Evolutionary conservation across 2,888 invertebrate species (phyloP), one percentile per base, ranked within the genome.

Genomic region (Drosophila cracens): DNA sequence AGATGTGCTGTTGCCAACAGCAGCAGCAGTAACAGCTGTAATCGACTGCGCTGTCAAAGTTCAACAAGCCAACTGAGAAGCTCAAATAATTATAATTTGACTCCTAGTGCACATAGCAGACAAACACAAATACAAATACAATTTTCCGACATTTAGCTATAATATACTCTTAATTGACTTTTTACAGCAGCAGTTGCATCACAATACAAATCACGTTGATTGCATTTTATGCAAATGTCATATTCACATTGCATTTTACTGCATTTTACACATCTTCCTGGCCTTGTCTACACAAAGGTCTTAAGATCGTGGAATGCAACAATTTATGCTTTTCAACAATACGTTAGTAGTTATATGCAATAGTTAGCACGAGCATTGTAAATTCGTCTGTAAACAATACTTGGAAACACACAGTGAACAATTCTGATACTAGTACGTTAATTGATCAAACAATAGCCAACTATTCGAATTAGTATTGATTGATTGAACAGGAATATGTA

Each of bases 101-200:
- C 52, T 66, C 29, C 34, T 46, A 74, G 38, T 43, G 75, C 53
- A 52, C 56, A 48, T 40, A 25, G 29, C 60, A 29, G 43, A 33
- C 57, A 34, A 61, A 62, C 34, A n/a, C 25, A 38, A 29, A 52
- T 8, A 36, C 33, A 56, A 79, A 64, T 49, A 64, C 27, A 53
- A 63, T 29, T 38, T 40, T 18, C 27, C 52, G 53, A 53, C 49
- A 58, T 52, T 69, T 70, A 70, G 61, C 62, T 81, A 70, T 71
- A 80, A 64, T 74, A 79, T 70, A 82, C 74, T 80, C 70, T 75
- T 82, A 89, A 87, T 87, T 87, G 89, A 89, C 80, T 85, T 79
- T 82, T 70, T 62, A n/a, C 66, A 40, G 38, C 82, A 63, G 70
- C 53, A 61, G 67, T 58, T 49, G 67, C 63, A 49, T 34, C 49